These are phyloP conservation scores for Diploscapter pachys DNA, from an alignment of 1,140 invertebrate species.

Conservation along the genomic window DNA sequence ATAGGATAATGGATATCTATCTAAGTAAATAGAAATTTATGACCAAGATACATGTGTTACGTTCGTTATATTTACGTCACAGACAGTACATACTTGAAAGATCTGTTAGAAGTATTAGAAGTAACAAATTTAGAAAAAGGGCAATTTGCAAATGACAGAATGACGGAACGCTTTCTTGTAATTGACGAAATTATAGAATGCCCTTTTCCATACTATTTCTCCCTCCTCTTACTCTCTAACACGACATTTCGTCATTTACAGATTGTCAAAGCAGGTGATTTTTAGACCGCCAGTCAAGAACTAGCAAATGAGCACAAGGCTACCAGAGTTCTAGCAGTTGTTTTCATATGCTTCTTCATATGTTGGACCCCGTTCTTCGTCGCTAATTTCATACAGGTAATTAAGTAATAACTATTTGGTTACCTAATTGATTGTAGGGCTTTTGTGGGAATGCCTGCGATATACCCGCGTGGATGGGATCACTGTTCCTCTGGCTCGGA, in stretches of 20 bases:
- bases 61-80: too few species aligned
- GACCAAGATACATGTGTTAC: too few species aligned
- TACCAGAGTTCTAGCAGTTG: conserved; percentile 85
- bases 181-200: too few species aligned
- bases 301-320: conserved; percentile 80
- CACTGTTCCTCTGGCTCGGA: conserved; percentile 72
- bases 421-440: conserved; percentile 5
- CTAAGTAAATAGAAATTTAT: too few species aligned
- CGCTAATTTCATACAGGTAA: conserved; percentile 66
- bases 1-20: too few species aligned
- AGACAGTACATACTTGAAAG: too few species aligned
- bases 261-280: conserved; percentile 1
- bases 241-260: neutral
- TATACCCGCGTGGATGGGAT: conserved; percentile 77
- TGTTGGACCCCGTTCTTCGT: conserved; percentile 90
- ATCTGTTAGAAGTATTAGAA: too few species aligned
- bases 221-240: neutral
- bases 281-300: conserved; percentile 69
- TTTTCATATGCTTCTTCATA: conserved; percentile 87
- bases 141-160: too few species aligned
- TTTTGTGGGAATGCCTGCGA: conserved; percentile 72
- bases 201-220: neutral
- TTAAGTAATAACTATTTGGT: too few species aligned
- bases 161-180: too few species aligned
- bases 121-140: too few species aligned